Percentiles rank a stretch among this genome's conserved stretches.
phyloP scores from a whole-genome alignment of 2,888 invertebrate genomes.

The Hirtodrosophila alboralis region DNA sequence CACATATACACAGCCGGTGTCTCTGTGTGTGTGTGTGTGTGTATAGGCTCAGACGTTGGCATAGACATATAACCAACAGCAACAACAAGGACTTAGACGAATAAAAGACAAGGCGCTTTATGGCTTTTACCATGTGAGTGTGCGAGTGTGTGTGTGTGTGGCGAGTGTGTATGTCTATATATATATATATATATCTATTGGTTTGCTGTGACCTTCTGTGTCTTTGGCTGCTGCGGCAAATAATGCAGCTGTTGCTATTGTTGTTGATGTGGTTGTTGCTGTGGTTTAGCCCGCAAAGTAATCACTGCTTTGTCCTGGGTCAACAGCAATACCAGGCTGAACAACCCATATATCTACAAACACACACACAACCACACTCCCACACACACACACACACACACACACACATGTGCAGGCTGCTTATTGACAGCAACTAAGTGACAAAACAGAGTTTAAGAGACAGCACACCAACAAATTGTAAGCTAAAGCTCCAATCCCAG shows the following conservation, averaged over 20 bases:
- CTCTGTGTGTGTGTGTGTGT: constrained; percentile 7
- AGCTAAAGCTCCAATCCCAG: constrained; percentile 27
- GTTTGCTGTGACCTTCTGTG: constrained; percentile 67
- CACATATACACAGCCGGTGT: constrained; percentile 1
- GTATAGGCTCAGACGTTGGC: constrained; percentile 36
- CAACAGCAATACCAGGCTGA: constrained; percentile 36
- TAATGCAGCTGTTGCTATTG: constrained; percentile 39
- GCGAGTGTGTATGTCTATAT: constrained; percentile 19
- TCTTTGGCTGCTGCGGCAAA: constrained; percentile 67
- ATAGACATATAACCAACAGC: constrained; percentile 27
- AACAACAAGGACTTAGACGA: constrained; percentile 23
- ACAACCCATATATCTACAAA: too few species aligned
- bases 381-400: constrained; percentile 5
- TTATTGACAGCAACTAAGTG: constrained; percentile 71
- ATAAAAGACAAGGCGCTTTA: constrained; percentile 49
- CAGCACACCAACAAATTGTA: constrained; percentile 57
- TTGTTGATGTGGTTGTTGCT: constrained; percentile 22
- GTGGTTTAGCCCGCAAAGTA: constrained; percentile 42
- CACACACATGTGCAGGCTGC: constrained; percentile 20
- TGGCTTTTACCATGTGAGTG: constrained; percentile 21
- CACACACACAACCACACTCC: constrained; percentile 1
- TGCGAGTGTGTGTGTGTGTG: constrained; percentile 6
- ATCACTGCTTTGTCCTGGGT: constrained; percentile 59
- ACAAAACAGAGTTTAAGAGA: constrained; percentile 57
- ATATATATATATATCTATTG: constrained; percentile 21